A percentile compares a stretch with the other conserved stretches of the same genome.
phyloP scores from a whole-genome alignment of 2,888 invertebrate species.

The Eugnorisma glareosa region DNA sequence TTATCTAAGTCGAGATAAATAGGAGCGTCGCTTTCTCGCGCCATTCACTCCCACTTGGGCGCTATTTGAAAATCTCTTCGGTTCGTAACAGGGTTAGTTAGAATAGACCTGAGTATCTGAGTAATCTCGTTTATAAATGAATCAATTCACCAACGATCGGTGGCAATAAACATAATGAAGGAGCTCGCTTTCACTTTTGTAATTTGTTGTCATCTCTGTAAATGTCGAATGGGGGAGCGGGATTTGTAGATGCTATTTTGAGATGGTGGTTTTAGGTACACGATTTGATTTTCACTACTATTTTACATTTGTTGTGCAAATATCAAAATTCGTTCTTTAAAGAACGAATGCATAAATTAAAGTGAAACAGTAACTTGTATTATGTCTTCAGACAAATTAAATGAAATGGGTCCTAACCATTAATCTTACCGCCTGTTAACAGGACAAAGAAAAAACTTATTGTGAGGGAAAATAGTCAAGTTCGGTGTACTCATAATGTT shows the following conservation, averaged over 20 bases:
- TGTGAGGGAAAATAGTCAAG: slow-evolving; percentile 20
- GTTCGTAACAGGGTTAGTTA: slow-evolving; percentile 76
- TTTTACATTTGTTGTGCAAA: not conserved
- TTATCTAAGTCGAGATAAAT: slow-evolving; percentile 88
- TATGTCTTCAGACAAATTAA: slow-evolving; percentile 13
- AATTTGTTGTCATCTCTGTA: slow-evolving; percentile 51
- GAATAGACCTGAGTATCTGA: slow-evolving; percentile 73
- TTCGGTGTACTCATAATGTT: slow-evolving; percentile 27
- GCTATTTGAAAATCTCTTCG: slow-evolving; percentile 78
- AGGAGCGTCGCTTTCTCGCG: slow-evolving; percentile 79
- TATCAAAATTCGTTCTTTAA: not conserved
- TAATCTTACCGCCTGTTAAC: slow-evolving; percentile 31
- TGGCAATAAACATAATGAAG: slow-evolving; percentile 74
- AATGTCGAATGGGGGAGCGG: slow-evolving; percentile 19
- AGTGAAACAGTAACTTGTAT: not conserved
- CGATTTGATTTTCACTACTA: not conserved
- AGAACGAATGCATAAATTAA: not conserved
- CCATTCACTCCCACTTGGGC: slow-evolving; percentile 75
- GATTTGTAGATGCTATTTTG: slow-evolving; percentile 13
- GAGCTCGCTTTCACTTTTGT: slow-evolving; percentile 59
- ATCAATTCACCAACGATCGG: slow-evolving; percentile 78
- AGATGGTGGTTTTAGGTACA: not conserved
- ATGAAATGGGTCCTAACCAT: slow-evolving; percentile 30
- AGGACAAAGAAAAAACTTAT: slow-evolving; percentile 14
- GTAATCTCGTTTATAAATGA: slow-evolving; percentile 78